Evolutionary conservation across 1,140 invertebrate genomes (phyloP), one percentile per base, ranked within the genome.

Genomic region (Drosophila kohkoa): DNA sequence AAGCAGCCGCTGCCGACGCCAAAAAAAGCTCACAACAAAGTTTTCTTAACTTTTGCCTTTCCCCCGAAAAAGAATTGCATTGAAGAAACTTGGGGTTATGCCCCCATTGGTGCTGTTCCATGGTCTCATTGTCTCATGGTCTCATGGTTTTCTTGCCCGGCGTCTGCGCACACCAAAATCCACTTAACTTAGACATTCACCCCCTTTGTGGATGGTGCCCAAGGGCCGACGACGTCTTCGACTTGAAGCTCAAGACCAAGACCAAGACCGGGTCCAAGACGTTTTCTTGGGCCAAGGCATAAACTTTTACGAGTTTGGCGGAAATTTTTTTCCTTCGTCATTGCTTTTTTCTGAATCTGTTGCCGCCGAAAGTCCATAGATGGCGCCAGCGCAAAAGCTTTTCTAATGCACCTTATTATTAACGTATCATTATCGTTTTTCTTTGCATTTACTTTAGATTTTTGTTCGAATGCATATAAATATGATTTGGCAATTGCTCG

Each of bases 321-420:
- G 28, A 64, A 46, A 48, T 41, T 77, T 67, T 52, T 77, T 67
- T 73, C 51, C 49, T 62, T 64, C 52, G 15, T 11, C 62, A 55
- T 45, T 69, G 30, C 51, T 77, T 71, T 57, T 58, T 13, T 38
- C 1, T n/a, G 8, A 7, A 5, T 0, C 8, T 32, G 66, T 11
- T 88, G 72, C 60, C 15, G 15, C 8, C 4, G 5, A n/a, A 38
- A 28, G 52, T 30, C 74, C 51, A 54, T 45, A 89, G 83, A 83
- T 88, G 83, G 83, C 83, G 83, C 83, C 52, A 89, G 76, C 5
- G 5, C 13, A 28, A 82, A 89, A 88, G 83, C 83, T 78, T 81
- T 57, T 30, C 32, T 55, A 41, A 51, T 38, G 3, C 8, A 38
- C 35, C 35, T n/a, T 46, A 51, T 35, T 35, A 6, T 20, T 46